Conservation (phyloP, 2,888 invertebrate genomes). For the Pristionchus entomophagus region DNA sequence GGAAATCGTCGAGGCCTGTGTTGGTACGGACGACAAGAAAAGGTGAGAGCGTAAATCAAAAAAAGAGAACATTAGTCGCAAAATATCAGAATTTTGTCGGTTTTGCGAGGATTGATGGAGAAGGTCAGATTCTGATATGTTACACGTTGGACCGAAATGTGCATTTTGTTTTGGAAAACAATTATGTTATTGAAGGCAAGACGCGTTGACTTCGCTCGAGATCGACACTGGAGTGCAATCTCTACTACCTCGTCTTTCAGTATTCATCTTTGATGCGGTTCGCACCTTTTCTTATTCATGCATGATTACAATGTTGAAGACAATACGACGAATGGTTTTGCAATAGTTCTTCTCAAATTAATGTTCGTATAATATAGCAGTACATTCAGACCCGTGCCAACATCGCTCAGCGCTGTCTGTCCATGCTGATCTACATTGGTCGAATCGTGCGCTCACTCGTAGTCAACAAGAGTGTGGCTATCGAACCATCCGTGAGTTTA, state of each 20-base stretch:
- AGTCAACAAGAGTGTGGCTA: constrained; percentile 55
- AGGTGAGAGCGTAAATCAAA: constrained; percentile 81
- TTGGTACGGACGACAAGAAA: constrained; percentile 59
- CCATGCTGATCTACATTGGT: constrained; percentile 61
- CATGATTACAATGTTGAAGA: too few relatives aligned
- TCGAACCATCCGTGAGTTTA: constrained; percentile 57
- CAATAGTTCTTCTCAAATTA: too few relatives aligned
- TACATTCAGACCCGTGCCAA: constrained; percentile 51
- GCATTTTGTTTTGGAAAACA: too few relatives aligned
- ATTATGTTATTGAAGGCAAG: constrained; percentile 71
- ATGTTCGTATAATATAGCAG: too few relatives aligned
- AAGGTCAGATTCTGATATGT: too few relatives aligned
- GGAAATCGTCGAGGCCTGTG: constrained; percentile 60
- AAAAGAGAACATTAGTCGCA: too few relatives aligned
- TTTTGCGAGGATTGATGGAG: too few relatives aligned
- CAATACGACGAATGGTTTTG: too few relatives aligned
- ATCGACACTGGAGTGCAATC: constrained; percentile 61
- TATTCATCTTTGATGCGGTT: constrained; percentile 46
- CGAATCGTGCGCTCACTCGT: constrained; percentile 56
- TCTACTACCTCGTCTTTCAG: constrained; percentile 9
- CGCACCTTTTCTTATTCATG: constrained; percentile 80
- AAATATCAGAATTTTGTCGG: too few relatives aligned
- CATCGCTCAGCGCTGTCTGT: constrained; percentile 57
- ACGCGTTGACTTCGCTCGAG: constrained; percentile 61
- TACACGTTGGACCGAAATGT: too few relatives aligned